Evolutionary conservation across 2,797 vertebrate genomes (phyloP), one percentile per base, ranked within the genome.

Genomic region (Clarias pachynema): DNA sequence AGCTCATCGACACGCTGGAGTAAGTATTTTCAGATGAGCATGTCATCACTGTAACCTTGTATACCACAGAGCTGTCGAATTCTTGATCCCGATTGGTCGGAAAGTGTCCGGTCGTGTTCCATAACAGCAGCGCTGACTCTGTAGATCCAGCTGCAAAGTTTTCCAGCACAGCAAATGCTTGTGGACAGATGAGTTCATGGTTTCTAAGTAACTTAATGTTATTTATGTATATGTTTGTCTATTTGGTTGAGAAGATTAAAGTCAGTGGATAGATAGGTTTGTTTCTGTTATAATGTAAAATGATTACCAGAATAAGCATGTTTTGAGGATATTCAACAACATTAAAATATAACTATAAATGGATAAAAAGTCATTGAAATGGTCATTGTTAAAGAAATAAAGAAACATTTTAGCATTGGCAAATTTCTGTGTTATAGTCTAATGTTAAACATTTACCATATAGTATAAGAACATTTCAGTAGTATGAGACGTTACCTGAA

Each of bases 1-100:
- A 97, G 87, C 96, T 99, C 85, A 97, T 99, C 34, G 97, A 98
- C 88, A 96, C 96, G 68, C 94, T 99, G 56, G 97, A 97, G 98
- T 99, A 95, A 40, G 97, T 95, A 57, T 1, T 34, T 44, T 40
- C 10, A n/a, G n/a, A 62, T 9, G 22, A 79, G 31, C n/a, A 15
- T 62, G 31, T 2, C 22, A n/a, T 40, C 24, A 62, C 22, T 63
- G 0, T 7, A 63, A 10, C 29, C 53, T 1, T 34, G 1, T n/a
- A 26, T n/a, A 34, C 31, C 24, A 15, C 7, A n/a, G 2, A 6
- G 18, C 31, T 77, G 56, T 34, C 34, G 20, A 15, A 40, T n/a
- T 15, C 9, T 8, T 79, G 10, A 40, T n/a, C n/a, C 57, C 37
- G 57, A 37, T 78, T 60, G 57, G 56, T 77, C 1, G 8, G 2